Percentiles rank a stretch among this genome's conserved stretches.
Evolutionary conservation across 2,113 vertebrate species (phyloP).

Genomic region (Paraplagusia blochii): DNA sequence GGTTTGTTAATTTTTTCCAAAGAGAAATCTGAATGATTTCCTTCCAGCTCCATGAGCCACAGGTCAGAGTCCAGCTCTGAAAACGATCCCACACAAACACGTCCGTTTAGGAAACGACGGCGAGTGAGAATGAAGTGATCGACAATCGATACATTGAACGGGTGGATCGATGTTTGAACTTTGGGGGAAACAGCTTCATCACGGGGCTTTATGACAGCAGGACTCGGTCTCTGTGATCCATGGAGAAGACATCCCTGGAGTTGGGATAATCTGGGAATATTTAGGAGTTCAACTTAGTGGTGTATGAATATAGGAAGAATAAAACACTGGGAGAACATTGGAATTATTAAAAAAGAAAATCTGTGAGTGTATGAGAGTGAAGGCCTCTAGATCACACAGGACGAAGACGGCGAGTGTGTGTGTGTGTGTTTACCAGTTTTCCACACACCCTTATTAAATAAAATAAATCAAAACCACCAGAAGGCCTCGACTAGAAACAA

Average conservation of each 20-base stretch:
- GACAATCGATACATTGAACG: slow-evolving; percentile 62
- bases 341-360: not conserved
- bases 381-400: slow-evolving; percentile 6
- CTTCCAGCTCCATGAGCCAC: slow-evolving; percentile 19
- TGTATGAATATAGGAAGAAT: not conserved
- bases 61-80: slow-evolving; percentile 33
- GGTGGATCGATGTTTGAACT: slow-evolving; percentile 49
- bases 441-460: not conserved
- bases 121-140: slow-evolving; percentile 48
- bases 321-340: not conserved
- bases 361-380: not conserved
- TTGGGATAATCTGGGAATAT: too few relatives aligned
- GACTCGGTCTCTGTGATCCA: slow-evolving; percentile 5
- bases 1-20: slow-evolving; percentile 2
- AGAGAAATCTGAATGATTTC: slow-evolving; percentile 39
- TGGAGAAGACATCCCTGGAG: not conserved
- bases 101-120: slow-evolving; percentile 47
- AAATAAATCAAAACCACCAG: not conserved
- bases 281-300: not conserved
- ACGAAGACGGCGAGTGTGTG: not conserved
- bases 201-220: slow-evolving; percentile 33
- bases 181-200: slow-evolving; percentile 32
- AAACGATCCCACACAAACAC: slow-evolving; percentile 39
- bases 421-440: not conserved
- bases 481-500: not conserved